Conservation (phyloP, 2,113 vertebrate genomes). For the Onychostruthus taczanowskii region DNA sequence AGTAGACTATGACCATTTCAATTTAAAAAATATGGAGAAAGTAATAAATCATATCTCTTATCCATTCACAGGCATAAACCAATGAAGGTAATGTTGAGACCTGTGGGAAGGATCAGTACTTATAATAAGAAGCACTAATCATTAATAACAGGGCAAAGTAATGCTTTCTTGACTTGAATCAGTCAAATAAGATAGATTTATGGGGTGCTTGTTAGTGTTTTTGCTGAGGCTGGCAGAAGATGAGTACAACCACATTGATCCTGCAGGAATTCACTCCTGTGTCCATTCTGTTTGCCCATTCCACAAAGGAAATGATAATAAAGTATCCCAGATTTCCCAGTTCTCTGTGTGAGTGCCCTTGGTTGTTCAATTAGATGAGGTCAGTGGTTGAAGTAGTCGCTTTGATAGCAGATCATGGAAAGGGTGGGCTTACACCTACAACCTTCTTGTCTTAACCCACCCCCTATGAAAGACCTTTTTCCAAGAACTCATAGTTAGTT, state of each 20-base stretch:
- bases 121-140: neutral
- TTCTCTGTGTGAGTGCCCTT: neutral
- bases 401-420: neutral
- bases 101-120: neutral
- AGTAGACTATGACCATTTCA: neutral
- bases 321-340: neutral
- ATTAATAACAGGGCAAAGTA: neutral
- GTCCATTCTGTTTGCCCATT: neutral
- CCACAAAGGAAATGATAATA: neutral
- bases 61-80: neutral
- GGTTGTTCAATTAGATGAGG: neutral
- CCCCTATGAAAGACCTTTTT: neutral
- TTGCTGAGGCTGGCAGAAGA: neutral
- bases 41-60: neutral
- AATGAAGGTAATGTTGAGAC: neutral
- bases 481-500: neutral
- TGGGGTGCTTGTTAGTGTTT: neutral
- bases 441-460: neutral
- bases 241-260: neutral
- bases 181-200: neutral
- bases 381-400: neutral
- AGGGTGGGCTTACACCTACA: neutral
- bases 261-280: neutral
- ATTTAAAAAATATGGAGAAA: neutral
- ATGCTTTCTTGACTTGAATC: neutral